These are phyloP conservation scores for Tiphia femorata DNA, from an alignment of 2,888 invertebrate genomes.

Conservation along the genomic window DNA sequence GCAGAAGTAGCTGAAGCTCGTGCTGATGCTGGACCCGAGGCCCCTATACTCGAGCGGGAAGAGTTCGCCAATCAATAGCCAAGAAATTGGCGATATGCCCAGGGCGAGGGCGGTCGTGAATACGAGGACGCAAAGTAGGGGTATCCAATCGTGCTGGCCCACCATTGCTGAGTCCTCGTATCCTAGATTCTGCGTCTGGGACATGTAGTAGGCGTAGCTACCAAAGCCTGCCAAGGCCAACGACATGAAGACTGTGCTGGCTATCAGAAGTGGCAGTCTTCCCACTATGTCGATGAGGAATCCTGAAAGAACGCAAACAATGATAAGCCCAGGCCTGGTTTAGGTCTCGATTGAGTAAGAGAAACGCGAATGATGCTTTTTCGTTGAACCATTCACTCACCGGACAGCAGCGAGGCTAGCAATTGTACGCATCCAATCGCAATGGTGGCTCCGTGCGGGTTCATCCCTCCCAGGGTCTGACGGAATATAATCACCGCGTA, in stretches of 20 bases:
- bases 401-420: conserved; percentile 85
- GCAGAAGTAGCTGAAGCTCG: conserved; percentile 88
- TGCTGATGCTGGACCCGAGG: conserved; percentile 88
- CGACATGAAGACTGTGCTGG: conserved; percentile 87
- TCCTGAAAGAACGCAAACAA: conserved; percentile 54
- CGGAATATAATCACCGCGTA: conserved; percentile 90
- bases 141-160: conserved; percentile 85
- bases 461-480: conserved; percentile 84
- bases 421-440: conserved; percentile 88
- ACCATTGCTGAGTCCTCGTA: conserved; percentile 55
- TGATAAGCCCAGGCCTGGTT: too few relatives aligned
- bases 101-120: conserved; percentile 89
- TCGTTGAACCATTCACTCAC: conserved; percentile 43
- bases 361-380: background rate
- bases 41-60: conserved; percentile 88
- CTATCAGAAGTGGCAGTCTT: conserved; percentile 84
- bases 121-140: conserved; percentile 83
- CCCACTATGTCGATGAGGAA: conserved; percentile 89
- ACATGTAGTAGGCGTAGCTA: conserved; percentile 82
- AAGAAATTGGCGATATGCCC: conserved; percentile 90
- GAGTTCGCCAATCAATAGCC: conserved; percentile 85
- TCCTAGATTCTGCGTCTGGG: conserved; percentile 57
- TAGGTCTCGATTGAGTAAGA: background rate
- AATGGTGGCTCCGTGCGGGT: conserved; percentile 87
- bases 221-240: conserved; percentile 89